Percentiles rank a stretch among this genome's conserved stretches.
Conservation (phyloP, 1,140 invertebrate genomes). For the Sarcophaga peregrina region DNA sequence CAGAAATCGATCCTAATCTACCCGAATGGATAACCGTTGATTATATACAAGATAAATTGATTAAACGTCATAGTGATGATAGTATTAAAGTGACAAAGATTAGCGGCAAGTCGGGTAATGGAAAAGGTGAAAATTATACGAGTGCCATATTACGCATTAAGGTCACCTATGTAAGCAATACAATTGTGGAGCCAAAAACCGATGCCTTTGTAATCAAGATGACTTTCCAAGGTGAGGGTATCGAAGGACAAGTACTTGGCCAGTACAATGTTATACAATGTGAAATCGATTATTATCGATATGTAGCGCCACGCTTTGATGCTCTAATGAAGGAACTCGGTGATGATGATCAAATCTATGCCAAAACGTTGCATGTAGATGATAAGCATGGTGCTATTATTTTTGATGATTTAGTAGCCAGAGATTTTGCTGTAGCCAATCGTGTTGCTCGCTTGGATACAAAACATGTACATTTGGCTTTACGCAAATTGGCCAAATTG, state of each 20-base stretch:
- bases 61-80: conserved; percentile 50
- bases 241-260: conserved; percentile 48
- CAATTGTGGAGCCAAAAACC: conserved; percentile 33
- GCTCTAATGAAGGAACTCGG: conserved; percentile 48
- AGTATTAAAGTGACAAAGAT: conserved; percentile 12
- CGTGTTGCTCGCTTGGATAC: conserved; percentile 68
- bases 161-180: conserved; percentile 45
- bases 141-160: conserved; percentile 56
- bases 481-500: conserved; percentile 70
- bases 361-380: conserved; percentile 54
- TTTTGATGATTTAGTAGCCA: conserved; percentile 64
- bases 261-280: conserved; percentile 51
- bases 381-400: conserved; percentile 50
- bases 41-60: conserved; percentile 54
- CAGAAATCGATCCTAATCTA: conserved; percentile 50
- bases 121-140: conserved; percentile 57
- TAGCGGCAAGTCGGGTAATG: conserved; percentile 49
- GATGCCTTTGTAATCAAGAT: conserved; percentile 53
- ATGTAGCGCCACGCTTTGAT: conserved; percentile 53
- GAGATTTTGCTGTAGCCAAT: conserved; percentile 68
- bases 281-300: conserved; percentile 59
- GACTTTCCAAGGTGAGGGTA: conserved; percentile 44
- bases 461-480: conserved; percentile 65
- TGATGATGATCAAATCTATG: conserved; percentile 52
- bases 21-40: conserved; percentile 56